Base-by-base conservation (phyloP, 2,113 vertebrate genomes). In the Eolophus roseicapilla region DNA sequence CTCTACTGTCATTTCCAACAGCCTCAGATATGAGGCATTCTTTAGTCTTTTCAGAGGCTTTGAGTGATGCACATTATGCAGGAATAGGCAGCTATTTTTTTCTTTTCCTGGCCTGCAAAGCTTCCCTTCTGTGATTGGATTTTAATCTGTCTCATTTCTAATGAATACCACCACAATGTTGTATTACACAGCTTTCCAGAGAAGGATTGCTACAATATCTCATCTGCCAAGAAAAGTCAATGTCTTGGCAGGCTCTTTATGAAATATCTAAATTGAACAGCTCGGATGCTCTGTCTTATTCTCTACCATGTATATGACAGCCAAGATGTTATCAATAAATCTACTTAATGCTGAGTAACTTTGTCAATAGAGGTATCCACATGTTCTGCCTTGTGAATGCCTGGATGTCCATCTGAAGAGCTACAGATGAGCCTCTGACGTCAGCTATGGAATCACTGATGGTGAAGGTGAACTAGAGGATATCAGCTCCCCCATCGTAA, bases 111-210 rank as follows among this genome's bases (percentile, higher is more conserved):
- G 64, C 60, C 49, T 81, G 71, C 50, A 78, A 60, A 86, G 31
- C 41, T 57, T 93, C 35, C 31, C 33, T 92, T 78, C 46, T 91
- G 74, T 85, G 81, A 89, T 91, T 70, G 65, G 89, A 86, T 92
- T 93, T 94, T 93, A 97, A 96, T 91, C 90, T 80, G 65, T 79
- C 69, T 92, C 50, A 75, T 91, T 96, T 88, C 92, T 95, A 95
- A 96, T 91, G 92, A 95, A 86, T 93, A 94, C 86, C 77, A 95
- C 37, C 53, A 81, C 73, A 60, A 28, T 60, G 88, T 68, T 92
- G 91, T 88, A 95, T 81, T 78, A 78, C 24, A 78, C 16, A 75
- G 73, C 53, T 92, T 96, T 88, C 60, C 73, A 82, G 47, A 89
- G 94, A 95, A 75, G 69, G 60, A 96, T 91, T 93, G 86, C 83